Base-by-base conservation (phyloP, 35 echinoderm and acorn worm genomes). In the Stichopus chloronotus region DNA sequence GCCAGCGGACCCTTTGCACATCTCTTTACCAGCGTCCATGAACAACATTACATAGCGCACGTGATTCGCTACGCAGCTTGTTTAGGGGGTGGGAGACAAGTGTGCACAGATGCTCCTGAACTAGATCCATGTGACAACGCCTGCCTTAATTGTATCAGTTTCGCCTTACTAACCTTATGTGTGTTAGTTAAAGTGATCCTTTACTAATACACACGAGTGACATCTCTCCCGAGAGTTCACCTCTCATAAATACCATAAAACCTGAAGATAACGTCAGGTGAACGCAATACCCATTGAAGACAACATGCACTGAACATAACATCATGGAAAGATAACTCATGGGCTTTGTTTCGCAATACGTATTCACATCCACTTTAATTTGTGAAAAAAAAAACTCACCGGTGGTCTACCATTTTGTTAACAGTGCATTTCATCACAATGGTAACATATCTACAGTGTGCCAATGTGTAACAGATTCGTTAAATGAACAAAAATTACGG, bases 41-140 rank as follows among this genome's bases (percentile, higher is more conserved):
- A 98, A 90, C 94, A 98, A 78, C 81, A 95, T 76, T 98, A 98
- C 68, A 98, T 98, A 53, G 92, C 94, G 17, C 96, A 98, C 53
- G 96, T 95, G 16, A 74, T 98, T 25, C 87, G 78, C 6, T 95
- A 95, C 85, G 94, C 96, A 9, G 93, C 88, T 22, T 98, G 96
- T n/a, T 52, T 98, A 17, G 96, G 91, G 12, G 58, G 88, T 55
- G 60, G 87, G 16, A 94, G 79, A 76, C 58, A 92, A 61, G 88
- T 76, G 3, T 90, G 88, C 74, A 90, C 88, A 4, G 88, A 90
- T 74, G 58, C 88, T 6, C 20, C 63, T 9, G 61, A 69, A 14
- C 21, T 24, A 6, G 30, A 52, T 12, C 21, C 25, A 52, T 76
- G 61, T 74, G 12, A 30, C 57, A 30, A 53, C 11, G 63, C 63